Percentiles rank a stretch among this genome's conserved stretches.
Conservation (phyloP, 2,797 vertebrate genomes). For the Apodemus agrarius region DNA sequence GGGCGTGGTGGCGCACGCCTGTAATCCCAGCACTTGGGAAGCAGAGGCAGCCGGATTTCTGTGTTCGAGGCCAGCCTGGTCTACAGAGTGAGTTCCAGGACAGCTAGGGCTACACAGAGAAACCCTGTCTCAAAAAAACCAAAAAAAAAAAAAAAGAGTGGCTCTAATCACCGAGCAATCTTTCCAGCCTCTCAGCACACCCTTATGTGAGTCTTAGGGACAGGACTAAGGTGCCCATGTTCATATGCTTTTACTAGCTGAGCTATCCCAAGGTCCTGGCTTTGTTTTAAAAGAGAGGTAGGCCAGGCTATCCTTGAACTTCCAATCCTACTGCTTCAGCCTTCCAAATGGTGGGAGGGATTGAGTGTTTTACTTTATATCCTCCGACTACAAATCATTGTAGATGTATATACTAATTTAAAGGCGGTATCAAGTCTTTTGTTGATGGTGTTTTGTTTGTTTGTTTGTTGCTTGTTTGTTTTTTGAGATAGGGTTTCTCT, state of each 20-base stretch:
- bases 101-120: too few species aligned
- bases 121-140: too few species aligned
- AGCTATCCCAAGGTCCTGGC: not conserved
- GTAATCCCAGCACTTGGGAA: too few species aligned
- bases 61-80: too few species aligned
- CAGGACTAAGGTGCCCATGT: not conserved
- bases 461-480: not conserved
- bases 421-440: not conserved
- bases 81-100: too few species aligned
- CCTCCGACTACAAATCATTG: not conserved
- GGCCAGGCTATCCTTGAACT: not conserved
- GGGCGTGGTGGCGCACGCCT: too few species aligned
- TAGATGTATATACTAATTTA: not conserved
- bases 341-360: not conserved
- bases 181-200: not conserved
- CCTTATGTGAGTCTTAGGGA: not conserved
- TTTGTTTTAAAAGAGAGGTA: not conserved
- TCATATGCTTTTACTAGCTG: not conserved
- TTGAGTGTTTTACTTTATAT: slow-evolving; percentile 26
- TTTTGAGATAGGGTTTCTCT: not conserved
- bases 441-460: not conserved
- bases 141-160: not conserved
- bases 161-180: not conserved
- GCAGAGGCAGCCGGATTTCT: too few species aligned
- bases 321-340: not conserved